A percentile compares a stretch with the other conserved stretches of the same genome.
Evolutionary conservation across 2,113 vertebrate species (phyloP).

Genomic region (Eulacestoma nigropectus): DNA sequence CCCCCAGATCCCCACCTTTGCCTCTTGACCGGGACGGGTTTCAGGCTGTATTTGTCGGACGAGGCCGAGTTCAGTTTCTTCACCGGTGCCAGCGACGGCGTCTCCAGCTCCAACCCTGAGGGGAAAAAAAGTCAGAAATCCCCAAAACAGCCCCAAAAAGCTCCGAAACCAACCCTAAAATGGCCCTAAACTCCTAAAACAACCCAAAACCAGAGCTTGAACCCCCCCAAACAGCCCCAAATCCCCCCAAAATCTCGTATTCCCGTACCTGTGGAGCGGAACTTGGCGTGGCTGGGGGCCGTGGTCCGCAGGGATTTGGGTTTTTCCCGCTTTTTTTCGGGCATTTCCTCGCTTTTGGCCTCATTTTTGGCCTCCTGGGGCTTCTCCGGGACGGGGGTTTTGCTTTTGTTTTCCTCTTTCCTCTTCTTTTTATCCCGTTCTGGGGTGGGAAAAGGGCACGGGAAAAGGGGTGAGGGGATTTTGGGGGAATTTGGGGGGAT

Average conservation of each 20-base stretch:
- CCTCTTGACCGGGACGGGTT: constrained; percentile 87
- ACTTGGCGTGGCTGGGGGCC: constrained; percentile 91
- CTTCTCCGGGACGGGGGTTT: constrained; percentile 63
- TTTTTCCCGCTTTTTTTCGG: constrained; percentile 87
- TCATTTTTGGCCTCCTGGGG: constrained; percentile 69
- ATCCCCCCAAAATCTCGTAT: fast-evolving
- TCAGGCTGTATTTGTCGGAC: constrained; percentile 90
- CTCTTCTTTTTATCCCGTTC: constrained; percentile 77
- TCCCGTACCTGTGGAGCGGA: constrained; percentile 82
- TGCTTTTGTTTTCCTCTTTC: constrained; percentile 81
- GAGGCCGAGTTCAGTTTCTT: constrained; percentile 79
- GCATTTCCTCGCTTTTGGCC: constrained; percentile 70
- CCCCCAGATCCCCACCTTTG: constrained; percentile 70
- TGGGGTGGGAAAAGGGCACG: not conserved
- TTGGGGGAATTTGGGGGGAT: not conserved
- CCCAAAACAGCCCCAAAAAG: not conserved
- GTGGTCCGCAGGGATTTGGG: constrained; percentile 85
- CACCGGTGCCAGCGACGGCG: constrained; percentile 73
- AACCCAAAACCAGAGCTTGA: fast-evolving
- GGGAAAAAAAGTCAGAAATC: not conserved
- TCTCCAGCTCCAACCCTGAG: constrained; percentile 86
- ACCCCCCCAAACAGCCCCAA: not conserved
- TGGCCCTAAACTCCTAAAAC: fast-evolving
- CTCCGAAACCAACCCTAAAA: not conserved
- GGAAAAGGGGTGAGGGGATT: not conserved